Conservation (phyloP, 2,113 vertebrate genomes). For the Calypte anna region DNA sequence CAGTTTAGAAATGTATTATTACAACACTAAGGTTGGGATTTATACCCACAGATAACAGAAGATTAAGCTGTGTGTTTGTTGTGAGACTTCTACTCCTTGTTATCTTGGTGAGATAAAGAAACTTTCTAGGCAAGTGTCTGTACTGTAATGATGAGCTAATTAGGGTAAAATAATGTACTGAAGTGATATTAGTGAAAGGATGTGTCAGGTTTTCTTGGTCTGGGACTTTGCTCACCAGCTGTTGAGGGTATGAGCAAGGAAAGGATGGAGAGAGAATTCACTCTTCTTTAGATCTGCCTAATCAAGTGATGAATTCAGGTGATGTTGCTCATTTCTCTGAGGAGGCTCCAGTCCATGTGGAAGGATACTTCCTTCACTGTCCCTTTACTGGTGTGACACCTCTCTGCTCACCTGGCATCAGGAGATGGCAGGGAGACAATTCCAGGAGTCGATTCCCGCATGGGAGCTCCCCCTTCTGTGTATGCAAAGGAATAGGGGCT, state of each 20-base stretch:
- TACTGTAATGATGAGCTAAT: background rate
- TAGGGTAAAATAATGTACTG: background rate
- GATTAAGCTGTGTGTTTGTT: background rate
- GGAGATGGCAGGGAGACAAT: background rate
- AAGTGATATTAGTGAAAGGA: background rate
- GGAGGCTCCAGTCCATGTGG: background rate
- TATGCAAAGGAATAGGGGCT: background rate
- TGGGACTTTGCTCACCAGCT: background rate
- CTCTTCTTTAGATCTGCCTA: background rate
- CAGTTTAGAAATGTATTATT: background rate
- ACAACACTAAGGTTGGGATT: background rate
- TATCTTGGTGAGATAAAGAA: background rate
- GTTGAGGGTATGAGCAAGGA: background rate
- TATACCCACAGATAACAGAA: background rate
- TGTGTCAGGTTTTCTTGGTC: background rate
- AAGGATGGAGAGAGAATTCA: background rate
- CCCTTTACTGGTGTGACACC: accelerated
- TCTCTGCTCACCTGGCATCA: background rate
- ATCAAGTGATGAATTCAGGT: background rate
- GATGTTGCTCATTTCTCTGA: background rate
- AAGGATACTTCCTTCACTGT: background rate
- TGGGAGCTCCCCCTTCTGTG: background rate
- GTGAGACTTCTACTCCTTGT: background rate
- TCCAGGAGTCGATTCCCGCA: background rate
- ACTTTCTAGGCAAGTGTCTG: background rate